Evolutionary conservation across 1,140 invertebrate species (phyloP).

Genomic region (Acromyrmex echinatior): DNA sequence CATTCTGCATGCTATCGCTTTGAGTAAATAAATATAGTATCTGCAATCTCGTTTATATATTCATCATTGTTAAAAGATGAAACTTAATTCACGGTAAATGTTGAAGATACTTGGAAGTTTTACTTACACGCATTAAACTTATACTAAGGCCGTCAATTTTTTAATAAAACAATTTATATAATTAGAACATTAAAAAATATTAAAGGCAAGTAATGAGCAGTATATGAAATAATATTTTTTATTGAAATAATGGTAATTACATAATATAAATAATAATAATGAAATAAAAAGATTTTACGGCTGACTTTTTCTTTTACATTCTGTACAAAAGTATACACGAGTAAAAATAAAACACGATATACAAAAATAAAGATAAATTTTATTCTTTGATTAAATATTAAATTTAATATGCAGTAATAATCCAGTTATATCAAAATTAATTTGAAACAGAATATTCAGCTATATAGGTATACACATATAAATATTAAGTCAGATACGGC

Average conservation of each 20-base stretch:
- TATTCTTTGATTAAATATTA: background rate
- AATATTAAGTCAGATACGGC: too few relatives aligned
- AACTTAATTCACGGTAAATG: constrained; percentile 13
- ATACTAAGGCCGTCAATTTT: too few relatives aligned
- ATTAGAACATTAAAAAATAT: background rate
- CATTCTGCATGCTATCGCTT: background rate
- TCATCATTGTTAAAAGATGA: constrained; percentile 24
- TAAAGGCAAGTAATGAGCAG: background rate
- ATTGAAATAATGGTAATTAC: background rate
- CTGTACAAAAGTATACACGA: background rate
- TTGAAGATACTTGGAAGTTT: background rate
- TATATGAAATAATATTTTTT: background rate
- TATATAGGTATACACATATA: background rate
- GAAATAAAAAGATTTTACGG: background rate
- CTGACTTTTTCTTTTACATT: background rate
- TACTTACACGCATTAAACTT: background rate
- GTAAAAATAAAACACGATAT: too few relatives aligned
- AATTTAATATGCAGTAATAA: background rate
- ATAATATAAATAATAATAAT: background rate
- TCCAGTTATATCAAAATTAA: background rate
- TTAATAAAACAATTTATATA: background rate
- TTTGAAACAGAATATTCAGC: background rate
- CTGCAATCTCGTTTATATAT: constrained; percentile 40
- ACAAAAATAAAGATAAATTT: background rate
- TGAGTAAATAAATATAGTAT: constrained; percentile 21